Conservation (phyloP, 2,113 vertebrate species). For the Aptenodytes forsteri region DNA sequence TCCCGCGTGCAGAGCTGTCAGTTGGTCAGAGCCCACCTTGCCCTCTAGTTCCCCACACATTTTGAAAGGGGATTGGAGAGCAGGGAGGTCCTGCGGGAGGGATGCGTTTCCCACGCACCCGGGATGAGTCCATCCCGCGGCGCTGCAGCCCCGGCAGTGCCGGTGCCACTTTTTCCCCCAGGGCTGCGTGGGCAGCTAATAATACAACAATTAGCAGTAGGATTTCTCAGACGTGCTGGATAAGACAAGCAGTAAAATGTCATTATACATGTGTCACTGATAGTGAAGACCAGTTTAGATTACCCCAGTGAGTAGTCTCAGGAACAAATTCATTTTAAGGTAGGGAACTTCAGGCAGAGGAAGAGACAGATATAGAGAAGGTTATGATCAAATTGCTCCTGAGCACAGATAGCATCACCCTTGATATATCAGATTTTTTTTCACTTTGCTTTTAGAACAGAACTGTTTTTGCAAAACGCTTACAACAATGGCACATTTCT, state of each 20-base stretch:
- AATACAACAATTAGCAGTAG: neutral
- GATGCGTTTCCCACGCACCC: rapidly evolving
- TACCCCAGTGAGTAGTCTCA: neutral
- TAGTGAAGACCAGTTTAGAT: neutral
- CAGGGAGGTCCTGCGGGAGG: neutral
- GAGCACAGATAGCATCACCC: neutral
- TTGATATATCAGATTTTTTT: neutral
- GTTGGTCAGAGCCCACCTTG: neutral
- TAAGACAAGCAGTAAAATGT: neutral
- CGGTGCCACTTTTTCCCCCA: neutral
- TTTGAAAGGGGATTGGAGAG: neutral
- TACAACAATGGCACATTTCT: neutral
- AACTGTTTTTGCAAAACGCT: neutral
- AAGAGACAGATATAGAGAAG: neutral
- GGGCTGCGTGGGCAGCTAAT: neutral
- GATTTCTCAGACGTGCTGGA: neutral
- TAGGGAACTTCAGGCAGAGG: neutral
- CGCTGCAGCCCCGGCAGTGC: neutral
- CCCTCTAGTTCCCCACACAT: rapidly evolving
- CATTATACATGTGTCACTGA: neutral
- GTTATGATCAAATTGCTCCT: slow-evolving; percentile 22
- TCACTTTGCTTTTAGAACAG: neutral
- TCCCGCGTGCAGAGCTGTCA: rapidly evolving
- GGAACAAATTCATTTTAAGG: slow-evolving; percentile 13
- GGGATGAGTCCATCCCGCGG: rapidly evolving